Percentiles rank a stretch among this genome's conserved stretches.
Evolutionary conservation across 2,888 invertebrate species (phyloP).

Genomic region (Temnothorax unifasciatus): DNA sequence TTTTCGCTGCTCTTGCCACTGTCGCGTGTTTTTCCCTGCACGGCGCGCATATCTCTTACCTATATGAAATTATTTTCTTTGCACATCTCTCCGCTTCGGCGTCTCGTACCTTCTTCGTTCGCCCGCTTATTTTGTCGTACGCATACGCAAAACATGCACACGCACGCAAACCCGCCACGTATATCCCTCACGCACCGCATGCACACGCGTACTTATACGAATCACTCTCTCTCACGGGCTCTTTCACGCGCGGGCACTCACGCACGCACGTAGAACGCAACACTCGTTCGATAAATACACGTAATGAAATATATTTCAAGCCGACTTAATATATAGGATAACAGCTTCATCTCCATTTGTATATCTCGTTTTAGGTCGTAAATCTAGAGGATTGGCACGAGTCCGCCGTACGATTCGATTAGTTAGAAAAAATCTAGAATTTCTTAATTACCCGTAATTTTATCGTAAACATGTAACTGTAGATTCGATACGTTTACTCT

Average conservation of each 20-base stretch:
- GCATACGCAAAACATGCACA: conserved; percentile 22
- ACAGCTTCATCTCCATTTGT: conserved; percentile 77
- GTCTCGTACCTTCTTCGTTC: conserved; percentile 1
- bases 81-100: conserved; percentile 61
- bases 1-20: conserved; percentile 30
- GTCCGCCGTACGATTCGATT: conserved; percentile 82
- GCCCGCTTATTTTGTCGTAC: neutral
- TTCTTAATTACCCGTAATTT: conserved; percentile 86
- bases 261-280: conserved; percentile 12
- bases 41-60: conserved; percentile 43
- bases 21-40: conserved; percentile 44
- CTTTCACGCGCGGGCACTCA: neutral
- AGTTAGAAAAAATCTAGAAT: conserved; percentile 86
- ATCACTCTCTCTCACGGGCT: neutral
- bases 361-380: conserved; percentile 81
- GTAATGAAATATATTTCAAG: conserved; percentile 82
- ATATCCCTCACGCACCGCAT: neutral
- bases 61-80: conserved; percentile 58
- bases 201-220: conserved; percentile 8
- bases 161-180: no score
- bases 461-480: conserved; percentile 85
- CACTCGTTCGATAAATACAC: conserved; percentile 72
- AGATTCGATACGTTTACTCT: conserved; percentile 80
- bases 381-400: conserved; percentile 83
- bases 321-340: conserved; percentile 82